A percentile compares a stretch with the other conserved stretches of the same genome.
These are phyloP conservation scores for Darevskia nairensis DNA, from an alignment of 2,797 vertebrate genomes.

Conservation along the genomic window DNA sequence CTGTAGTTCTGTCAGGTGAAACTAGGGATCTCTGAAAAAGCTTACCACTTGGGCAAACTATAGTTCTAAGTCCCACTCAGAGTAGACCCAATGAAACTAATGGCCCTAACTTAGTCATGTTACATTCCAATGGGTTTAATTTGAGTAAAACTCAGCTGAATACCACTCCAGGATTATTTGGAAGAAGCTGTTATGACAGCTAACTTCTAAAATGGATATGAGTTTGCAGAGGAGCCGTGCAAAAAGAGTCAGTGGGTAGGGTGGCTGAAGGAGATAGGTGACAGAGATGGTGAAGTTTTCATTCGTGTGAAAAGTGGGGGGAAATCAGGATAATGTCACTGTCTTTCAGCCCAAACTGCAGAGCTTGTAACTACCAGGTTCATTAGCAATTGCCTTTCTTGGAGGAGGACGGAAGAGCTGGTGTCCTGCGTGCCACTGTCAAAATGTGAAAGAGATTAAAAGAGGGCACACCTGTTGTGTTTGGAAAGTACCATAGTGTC, in stretches of 20 bases:
- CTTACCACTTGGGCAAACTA: neutral
- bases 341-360: neutral
- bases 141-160: no score
- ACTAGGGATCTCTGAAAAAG: neutral
- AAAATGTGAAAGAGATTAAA: conserved; percentile 72
- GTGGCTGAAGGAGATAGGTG: neutral
- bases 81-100: no score
- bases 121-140: no score
- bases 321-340: neutral
- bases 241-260: neutral
- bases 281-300: neutral
- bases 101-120: no score
- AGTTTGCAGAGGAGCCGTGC: neutral
- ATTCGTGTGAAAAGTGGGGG: neutral
- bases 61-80: neutral
- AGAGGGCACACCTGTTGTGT: conserved; percentile 62
- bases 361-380: neutral
- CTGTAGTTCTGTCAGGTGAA: neutral
- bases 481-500: conserved; percentile 60
- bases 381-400: conserved; percentile 3
- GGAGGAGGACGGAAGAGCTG: conserved; percentile 17
- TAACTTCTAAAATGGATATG: neutral
- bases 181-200: neutral
- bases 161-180: neutral
- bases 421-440: conserved; percentile 57